Evolutionary conservation across 2,113 vertebrate genomes (phyloP).

Genomic region (Stercorarius parasiticus): DNA sequence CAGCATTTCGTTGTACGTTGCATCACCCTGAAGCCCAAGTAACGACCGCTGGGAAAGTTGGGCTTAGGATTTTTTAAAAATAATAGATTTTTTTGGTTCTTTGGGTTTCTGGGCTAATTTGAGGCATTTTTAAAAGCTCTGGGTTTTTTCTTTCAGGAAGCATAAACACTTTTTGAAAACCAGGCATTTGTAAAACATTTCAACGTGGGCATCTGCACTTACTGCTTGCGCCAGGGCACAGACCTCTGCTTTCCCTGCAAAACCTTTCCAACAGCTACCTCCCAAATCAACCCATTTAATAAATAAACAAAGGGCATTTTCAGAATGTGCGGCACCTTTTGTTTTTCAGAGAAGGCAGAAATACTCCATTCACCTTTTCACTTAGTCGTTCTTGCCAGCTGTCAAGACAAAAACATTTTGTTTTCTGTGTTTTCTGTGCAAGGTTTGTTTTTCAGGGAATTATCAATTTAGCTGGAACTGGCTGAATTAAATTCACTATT

Average conservation of each 20-base stretch:
- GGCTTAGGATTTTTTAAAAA: neutral
- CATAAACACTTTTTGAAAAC: neutral
- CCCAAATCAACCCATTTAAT: neutral
- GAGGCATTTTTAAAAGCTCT: neutral
- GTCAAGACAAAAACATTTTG: neutral
- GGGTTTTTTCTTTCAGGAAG: neutral
- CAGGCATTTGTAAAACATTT: neutral
- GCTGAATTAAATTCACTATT: slow-evolving; percentile 35
- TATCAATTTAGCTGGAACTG: neutral
- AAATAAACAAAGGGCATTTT: neutral
- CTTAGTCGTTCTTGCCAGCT: neutral
- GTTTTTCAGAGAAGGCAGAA: slow-evolving; percentile 4
- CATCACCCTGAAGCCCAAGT: neutral
- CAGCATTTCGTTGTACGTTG: accelerated
- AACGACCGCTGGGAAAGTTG: neutral
- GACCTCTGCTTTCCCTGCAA: neutral
- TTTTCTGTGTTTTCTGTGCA: slow-evolving; percentile 8
- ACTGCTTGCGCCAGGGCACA: neutral
- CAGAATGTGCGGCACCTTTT: neutral
- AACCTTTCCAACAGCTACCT: neutral
- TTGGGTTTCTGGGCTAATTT: neutral
- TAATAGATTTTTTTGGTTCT: neutral
- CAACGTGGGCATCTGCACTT: neutral
- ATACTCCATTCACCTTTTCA: neutral
- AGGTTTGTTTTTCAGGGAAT: slow-evolving; percentile 23